Conservation (phyloP, 2,113 vertebrate species). For the Rynchops niger region DNA sequence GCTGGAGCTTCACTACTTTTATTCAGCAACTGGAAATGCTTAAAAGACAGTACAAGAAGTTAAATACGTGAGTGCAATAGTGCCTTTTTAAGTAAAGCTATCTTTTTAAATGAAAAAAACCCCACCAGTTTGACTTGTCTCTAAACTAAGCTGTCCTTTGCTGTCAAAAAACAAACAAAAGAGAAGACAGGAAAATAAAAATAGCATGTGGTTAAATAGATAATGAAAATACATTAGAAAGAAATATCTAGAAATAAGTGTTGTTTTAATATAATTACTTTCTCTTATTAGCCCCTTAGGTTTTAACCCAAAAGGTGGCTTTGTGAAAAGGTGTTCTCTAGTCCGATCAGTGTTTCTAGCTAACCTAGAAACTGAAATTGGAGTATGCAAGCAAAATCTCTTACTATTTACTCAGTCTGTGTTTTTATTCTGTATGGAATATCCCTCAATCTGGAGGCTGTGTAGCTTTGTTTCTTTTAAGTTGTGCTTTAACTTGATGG, state of each 20-base stretch:
- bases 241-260: neutral
- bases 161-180: neutral
- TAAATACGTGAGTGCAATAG: neutral
- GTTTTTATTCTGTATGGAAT: rapidly evolving
- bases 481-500: neutral
- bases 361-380: neutral
- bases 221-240: neutral
- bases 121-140: rapidly evolving
- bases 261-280: neutral
- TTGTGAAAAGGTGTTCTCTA: neutral
- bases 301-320: neutral
- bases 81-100: neutral
- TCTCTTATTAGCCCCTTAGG: rapidly evolving
- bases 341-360: neutral
- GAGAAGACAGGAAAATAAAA: neutral
- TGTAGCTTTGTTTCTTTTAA: neutral
- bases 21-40: neutral
- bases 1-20: rapidly evolving
- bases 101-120: neutral
- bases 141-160: neutral
- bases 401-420: rapidly evolving
- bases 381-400: neutral
- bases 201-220: rapidly evolving
- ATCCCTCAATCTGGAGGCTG: neutral
- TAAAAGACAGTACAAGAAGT: neutral